Base-by-base conservation (phyloP, 2,113 vertebrate species). In the Oreocharis arfaki region DNA sequence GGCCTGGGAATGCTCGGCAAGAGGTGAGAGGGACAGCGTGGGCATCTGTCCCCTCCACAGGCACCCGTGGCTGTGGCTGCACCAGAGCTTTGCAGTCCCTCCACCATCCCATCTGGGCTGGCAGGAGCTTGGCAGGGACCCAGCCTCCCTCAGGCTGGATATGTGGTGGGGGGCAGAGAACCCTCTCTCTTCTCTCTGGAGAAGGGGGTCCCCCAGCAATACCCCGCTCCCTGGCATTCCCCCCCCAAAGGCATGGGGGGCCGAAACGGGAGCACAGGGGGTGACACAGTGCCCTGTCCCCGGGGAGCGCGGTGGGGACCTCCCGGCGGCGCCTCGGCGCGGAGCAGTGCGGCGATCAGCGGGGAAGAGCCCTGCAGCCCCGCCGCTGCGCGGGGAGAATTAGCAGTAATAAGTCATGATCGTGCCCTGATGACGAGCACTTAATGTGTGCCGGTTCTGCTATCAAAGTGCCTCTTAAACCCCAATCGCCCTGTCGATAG, bases 401-500 rank as follows among this genome's bases (percentile, higher is more conserved):
- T 96, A 94, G 93, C 16, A 0, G 90, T 94, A 95, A 96, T 96
- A 96, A 97, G 95, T 97, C 95, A 96, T 95, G 95, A 97, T 97
- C 95, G 95, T 93, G 93, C 94, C 95, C 93, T 91, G 95, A 94
- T 94, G 95, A 96, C 82, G 92, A 96, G 93, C 95, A 94, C 95
- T 96, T 97, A 96, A 96, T 95, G 95, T 84, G 95, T 93, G 95
- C 96, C 82, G 65, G 95, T 94, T 93, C 93, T 96, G 93, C 95
- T 96, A 96, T 95, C 96, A 93, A 96, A 96, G 95, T 87, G 88
- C 93, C 95, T 96, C 96, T 97, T 97, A 96, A 96, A 96, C 78
- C 95, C 96, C 94, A 93, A 97, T 97, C 91, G 79, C 87, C 94
- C 79, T 97, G 96, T 97, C 95, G 44, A 97, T 96, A 97, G 92